A percentile compares a stretch with the other conserved stretches of the same genome.
Evolutionary conservation across 1,140 invertebrate species (phyloP).

Genomic region (Dendroctonus ponderosae): DNA sequence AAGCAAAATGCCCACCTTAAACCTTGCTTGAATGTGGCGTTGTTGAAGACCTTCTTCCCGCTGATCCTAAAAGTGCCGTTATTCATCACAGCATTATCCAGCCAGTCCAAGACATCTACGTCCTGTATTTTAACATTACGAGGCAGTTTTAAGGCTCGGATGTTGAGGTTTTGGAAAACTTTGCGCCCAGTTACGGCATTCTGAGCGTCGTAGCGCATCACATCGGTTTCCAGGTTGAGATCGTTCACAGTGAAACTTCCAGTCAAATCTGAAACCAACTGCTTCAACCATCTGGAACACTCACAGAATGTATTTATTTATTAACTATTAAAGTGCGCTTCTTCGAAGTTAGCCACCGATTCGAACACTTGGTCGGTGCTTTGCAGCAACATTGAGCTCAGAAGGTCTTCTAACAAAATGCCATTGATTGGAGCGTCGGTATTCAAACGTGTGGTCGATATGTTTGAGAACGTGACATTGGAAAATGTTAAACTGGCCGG

Average conservation of each 20-base stretch:
- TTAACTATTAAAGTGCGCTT: background rate
- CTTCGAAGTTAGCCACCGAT: conserved; percentile 37
- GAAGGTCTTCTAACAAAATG: conserved; percentile 39
- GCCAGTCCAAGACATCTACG: conserved; percentile 50
- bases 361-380: conserved; percentile 44
- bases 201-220: conserved; percentile 47
- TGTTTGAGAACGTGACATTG: conserved; percentile 37
- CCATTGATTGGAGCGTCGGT: conserved; percentile 36
- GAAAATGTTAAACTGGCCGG: conserved; percentile 36
- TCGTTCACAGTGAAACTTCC: conserved; percentile 48
- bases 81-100: conserved; percentile 46
- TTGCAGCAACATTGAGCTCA: conserved; percentile 39
- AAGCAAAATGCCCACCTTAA: conserved; percentile 23
- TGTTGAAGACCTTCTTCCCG: conserved; percentile 39
- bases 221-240: conserved; percentile 50
- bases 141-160: conserved; percentile 43
- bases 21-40: conserved; percentile 35
- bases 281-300: too few species aligned
- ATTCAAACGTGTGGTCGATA: conserved; percentile 31
- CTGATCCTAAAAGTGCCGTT: conserved; percentile 35
- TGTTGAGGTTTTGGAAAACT: conserved; percentile 39
- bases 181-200: conserved; percentile 50
- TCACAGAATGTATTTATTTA: too few species aligned
- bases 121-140: conserved; percentile 46
- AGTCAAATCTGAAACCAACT: conserved; percentile 32